Conservation (phyloP, 2,113 vertebrate species). For the Periophthalmodon schlosseri region DNA sequence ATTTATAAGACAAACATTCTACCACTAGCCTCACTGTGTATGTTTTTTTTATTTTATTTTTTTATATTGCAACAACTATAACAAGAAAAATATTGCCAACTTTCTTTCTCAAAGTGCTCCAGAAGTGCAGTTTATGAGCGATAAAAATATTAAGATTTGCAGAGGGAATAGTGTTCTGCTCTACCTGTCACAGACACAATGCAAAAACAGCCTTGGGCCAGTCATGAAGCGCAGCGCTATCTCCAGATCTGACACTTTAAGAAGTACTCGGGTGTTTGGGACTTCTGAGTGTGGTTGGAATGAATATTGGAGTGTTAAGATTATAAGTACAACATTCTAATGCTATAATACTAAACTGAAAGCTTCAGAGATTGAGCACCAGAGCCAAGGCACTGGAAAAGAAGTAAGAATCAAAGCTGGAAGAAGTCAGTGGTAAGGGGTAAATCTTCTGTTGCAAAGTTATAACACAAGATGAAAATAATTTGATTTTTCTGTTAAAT, state of each 20-base stretch:
- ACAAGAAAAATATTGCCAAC: slow-evolving; percentile 7
- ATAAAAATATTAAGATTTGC: slow-evolving; percentile 39
- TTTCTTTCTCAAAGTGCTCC: slow-evolving; percentile 38
- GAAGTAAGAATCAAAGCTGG: too few relatives aligned
- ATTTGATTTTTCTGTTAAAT: too few relatives aligned
- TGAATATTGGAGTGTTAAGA: slow-evolving; percentile 33
- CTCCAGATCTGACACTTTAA: slow-evolving; percentile 53
- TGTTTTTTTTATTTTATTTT: too few relatives aligned
- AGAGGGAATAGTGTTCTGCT: slow-evolving; percentile 24
- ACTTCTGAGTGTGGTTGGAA: slow-evolving; percentile 12
- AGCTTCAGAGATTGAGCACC: background rate
- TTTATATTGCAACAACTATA: slow-evolving; percentile 23
- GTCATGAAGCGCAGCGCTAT: slow-evolving; percentile 28
- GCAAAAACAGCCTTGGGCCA: slow-evolving; percentile 41
- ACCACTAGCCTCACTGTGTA: background rate
- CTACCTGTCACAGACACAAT: slow-evolving; percentile 36
- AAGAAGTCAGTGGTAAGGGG: too few relatives aligned
- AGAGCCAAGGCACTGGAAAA: background rate
- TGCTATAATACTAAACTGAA: background rate
- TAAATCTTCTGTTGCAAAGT: too few relatives aligned
- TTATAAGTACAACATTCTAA: slow-evolving; percentile 14
- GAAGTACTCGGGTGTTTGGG: slow-evolving; percentile 17
- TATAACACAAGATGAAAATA: too few relatives aligned
- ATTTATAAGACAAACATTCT: background rate
- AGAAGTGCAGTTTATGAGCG: slow-evolving; percentile 24